phyloP scores from a whole-genome alignment of 2,888 invertebrate species.

The Hirtodrosophila histrioides region DNA sequence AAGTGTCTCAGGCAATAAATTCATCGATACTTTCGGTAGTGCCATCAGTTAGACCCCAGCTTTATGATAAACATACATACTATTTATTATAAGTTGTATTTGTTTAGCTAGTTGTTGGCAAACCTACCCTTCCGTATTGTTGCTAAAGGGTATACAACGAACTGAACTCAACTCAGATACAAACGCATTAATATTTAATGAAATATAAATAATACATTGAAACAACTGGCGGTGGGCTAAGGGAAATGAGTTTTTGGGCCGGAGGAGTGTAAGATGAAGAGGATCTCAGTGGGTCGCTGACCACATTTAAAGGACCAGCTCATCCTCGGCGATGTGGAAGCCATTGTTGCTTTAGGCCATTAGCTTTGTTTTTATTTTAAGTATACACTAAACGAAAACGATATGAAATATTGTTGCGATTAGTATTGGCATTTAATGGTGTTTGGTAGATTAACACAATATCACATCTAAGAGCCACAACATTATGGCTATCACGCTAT shows the following conservation, averaged over 20 bases:
- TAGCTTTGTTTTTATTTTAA: conserved; percentile 27
- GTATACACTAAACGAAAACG: conserved; percentile 30
- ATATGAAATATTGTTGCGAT: conserved; percentile 26
- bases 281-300: conserved; percentile 23
- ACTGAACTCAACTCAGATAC: conserved; percentile 39
- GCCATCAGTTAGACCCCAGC: too few relatives aligned
- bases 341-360: conserved; percentile 32
- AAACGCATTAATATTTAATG: conserved; percentile 73
- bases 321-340: conserved; percentile 41
- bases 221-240: conserved; percentile 43
- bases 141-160: conserved; percentile 22
- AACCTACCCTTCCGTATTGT: background rate
- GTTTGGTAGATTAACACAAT: too few relatives aligned
- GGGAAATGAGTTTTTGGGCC: conserved; percentile 8
- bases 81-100: too few relatives aligned
- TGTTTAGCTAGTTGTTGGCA: too few relatives aligned
- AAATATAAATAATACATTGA: conserved; percentile 69
- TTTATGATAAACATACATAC: background rate
- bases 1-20: too few relatives aligned
- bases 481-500: too few relatives aligned
- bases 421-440: conserved; percentile 1
- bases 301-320: conserved; percentile 34
- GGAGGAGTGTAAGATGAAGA: conserved; percentile 4
- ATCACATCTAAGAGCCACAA: too few relatives aligned
- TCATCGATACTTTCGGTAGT: too few relatives aligned